Conservation (phyloP, 2,888 invertebrate species). For the Oeneis ivallda region DNA sequence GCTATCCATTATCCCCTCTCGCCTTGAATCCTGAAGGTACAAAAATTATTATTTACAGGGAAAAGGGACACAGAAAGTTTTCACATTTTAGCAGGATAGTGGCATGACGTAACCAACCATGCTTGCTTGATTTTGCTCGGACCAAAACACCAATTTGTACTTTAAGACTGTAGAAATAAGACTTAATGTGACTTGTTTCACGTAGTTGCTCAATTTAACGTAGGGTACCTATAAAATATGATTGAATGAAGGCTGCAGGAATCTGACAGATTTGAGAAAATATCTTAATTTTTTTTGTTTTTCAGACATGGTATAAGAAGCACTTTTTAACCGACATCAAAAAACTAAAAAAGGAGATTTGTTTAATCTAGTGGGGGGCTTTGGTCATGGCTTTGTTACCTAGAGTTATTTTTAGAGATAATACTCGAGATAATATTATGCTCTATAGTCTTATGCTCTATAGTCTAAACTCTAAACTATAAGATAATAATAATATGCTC, state of each 20-base stretch:
- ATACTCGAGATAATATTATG: too few relatives aligned
- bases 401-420: too few relatives aligned
- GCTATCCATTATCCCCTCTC: neutral
- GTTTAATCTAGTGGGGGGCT: too few relatives aligned
- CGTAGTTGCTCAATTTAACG: neutral
- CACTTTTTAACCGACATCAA: too few relatives aligned
- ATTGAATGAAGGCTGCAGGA: conserved; percentile 1
- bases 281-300: neutral
- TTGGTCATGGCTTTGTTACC: too few relatives aligned
- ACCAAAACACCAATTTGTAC: neutral
- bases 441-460: too few relatives aligned
- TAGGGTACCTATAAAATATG: neutral
- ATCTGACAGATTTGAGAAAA: neutral
- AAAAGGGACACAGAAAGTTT: conserved; percentile 11
- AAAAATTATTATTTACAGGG: conserved; percentile 15
- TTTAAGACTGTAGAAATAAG: neutral
- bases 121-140: neutral
- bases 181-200: neutral
- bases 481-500: too few relatives aligned
- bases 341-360: too few relatives aligned
- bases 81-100: neutral
- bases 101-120: conserved; percentile 5
- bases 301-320: too few relatives aligned
- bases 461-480: too few relatives aligned
- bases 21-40: neutral